These are phyloP conservation scores for Chymomyza fuscimana DNA, from an alignment of 2,888 invertebrate species.

Conservation along the genomic window DNA sequence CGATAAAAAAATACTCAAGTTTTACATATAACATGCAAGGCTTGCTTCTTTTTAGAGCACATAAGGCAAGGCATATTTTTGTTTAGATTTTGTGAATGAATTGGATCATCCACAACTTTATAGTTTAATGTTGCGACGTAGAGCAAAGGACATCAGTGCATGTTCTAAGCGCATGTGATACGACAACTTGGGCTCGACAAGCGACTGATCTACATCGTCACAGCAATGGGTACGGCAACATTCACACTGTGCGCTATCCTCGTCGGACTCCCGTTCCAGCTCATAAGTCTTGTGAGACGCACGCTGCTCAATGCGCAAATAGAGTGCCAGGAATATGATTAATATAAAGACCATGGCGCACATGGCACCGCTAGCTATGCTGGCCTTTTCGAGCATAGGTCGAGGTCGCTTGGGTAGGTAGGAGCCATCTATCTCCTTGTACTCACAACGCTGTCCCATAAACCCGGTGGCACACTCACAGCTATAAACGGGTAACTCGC, in stretches of 20 bases:
- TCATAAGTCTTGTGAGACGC: slow-evolving; percentile 65
- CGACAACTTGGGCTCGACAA: slow-evolving; percentile 52
- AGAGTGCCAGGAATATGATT: slow-evolving; percentile 82
- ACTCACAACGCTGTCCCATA: slow-evolving; percentile 97
- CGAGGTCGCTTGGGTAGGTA: slow-evolving; percentile 87
- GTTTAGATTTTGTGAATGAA: not conserved
- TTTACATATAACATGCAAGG: not conserved
- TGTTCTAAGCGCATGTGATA: slow-evolving; percentile 67
- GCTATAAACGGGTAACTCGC: slow-evolving; percentile 94
- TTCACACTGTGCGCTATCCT: slow-evolving; percentile 47
- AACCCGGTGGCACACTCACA: slow-evolving; percentile 97
- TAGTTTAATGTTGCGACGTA: slow-evolving; percentile 66
- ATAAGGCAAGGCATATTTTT: not conserved
- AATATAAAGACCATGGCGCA: slow-evolving; percentile 83
- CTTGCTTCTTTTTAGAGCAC: not conserved
- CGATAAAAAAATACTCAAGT: not conserved
- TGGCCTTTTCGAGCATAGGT: slow-evolving; percentile 89
- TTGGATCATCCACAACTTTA: not conserved
- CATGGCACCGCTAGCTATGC: slow-evolving; percentile 89
- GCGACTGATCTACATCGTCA: slow-evolving; percentile 45
- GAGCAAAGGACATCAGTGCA: slow-evolving; percentile 67
- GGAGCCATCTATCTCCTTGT: slow-evolving; percentile 97
- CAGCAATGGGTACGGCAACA: slow-evolving; percentile 60
- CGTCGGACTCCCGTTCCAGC: slow-evolving; percentile 49
- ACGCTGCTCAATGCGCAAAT: slow-evolving; percentile 81